A percentile compares a stretch with the other conserved stretches of the same genome.
Conservation (phyloP, 2,888 invertebrate species). For the Leistus spinibarbis region DNA sequence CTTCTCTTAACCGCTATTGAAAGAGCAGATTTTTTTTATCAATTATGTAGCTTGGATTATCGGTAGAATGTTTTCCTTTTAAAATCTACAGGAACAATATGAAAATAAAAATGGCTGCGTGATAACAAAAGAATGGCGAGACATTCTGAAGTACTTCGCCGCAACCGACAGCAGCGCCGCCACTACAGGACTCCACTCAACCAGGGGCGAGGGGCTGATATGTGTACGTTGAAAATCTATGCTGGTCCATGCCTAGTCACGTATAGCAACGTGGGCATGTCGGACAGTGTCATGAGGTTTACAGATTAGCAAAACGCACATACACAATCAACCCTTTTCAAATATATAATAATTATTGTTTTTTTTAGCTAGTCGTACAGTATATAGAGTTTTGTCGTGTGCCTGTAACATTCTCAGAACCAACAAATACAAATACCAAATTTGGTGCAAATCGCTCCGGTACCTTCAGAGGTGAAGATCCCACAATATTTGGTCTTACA, state of each 20-base stretch:
- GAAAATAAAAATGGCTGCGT: neutral
- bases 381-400: too few relatives aligned
- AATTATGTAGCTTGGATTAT: neutral
- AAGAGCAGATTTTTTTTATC: neutral
- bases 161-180: neutral
- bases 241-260: neutral
- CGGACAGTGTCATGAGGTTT: neutral
- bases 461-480: too few relatives aligned
- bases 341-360: too few relatives aligned
- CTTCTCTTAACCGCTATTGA: neutral
- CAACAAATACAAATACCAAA: too few relatives aligned
- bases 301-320: neutral
- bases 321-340: neutral
- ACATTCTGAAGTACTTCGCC: neutral
- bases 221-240: neutral
- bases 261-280: neutral
- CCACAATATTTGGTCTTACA: too few relatives aligned
- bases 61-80: neutral
- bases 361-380: too few relatives aligned
- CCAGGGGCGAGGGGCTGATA: neutral
- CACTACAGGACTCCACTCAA: neutral
- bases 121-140: neutral
- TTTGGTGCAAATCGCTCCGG: too few relatives aligned
- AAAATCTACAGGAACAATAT: neutral
- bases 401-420: too few relatives aligned